Evolutionary conservation across 2,888 invertebrate species (phyloP).

Genomic region (Uropetala carovei): DNA sequence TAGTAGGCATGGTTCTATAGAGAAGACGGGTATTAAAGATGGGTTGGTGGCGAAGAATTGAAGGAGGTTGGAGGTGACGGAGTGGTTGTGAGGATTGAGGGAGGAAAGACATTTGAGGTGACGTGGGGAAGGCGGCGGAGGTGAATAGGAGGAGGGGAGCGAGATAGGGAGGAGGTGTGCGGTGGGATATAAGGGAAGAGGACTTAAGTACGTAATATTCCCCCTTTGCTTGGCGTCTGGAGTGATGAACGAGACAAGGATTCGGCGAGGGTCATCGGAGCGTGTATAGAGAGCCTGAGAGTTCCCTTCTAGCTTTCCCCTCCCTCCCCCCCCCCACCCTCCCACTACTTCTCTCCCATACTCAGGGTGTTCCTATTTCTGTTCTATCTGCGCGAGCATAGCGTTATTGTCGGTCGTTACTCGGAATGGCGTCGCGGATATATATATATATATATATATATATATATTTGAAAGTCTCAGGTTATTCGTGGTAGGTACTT

Average conservation of each 20-base stretch:
- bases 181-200: constrained; percentile 17
- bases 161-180: neutral
- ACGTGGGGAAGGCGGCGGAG: neutral
- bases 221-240: constrained; percentile 22
- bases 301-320: neutral
- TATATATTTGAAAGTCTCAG: neutral
- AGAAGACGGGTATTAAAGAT: neutral
- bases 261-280: constrained; percentile 31
- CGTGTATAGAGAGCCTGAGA: neutral
- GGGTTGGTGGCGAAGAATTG: neutral
- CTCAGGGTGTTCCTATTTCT: neutral
- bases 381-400: neutral
- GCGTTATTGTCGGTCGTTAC: neutral
- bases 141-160: neutral
- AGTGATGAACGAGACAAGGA: constrained; percentile 51
- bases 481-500: no score
- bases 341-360: no score
- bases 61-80: neutral
- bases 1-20: neutral
- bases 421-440: neutral
- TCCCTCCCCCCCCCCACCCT: no score
- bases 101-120: neutral
- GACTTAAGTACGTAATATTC: constrained; percentile 60
- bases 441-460: neutral
- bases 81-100: neutral